Base-by-base conservation (phyloP, 1,140 invertebrate species). In the Drosophila melanica region DNA sequence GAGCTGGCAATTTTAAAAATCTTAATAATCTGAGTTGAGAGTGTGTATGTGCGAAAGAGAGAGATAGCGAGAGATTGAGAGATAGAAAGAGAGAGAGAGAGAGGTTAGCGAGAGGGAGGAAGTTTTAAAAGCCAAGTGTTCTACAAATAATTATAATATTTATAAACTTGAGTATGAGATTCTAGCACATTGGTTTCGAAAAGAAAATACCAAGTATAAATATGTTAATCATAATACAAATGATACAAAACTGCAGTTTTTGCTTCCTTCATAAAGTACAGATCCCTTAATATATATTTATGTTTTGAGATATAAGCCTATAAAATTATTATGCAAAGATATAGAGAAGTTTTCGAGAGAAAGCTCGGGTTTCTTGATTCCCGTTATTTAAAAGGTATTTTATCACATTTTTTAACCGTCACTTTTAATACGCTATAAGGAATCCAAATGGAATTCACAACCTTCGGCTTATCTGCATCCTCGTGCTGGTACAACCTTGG, bases 401-500 rank as follows among this genome's bases (percentile, higher is more conserved):
- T 35, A 5, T 35, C 8, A 35, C 8, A 8, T 35, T 9, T 35
- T 9, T 41, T 50, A 50, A 50, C 23, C 5, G 53, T n/a, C 42
- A 30, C 16, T 45, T 45, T 45, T 44, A 18, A 10, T 37, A 41
- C 0, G 45, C 12, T 12, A 41, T 41, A 9, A 10, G 33, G 16
- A 60, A 51, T 30, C 16, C 14, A 44, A 68, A 16, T 51, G 37
- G 10, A 11, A 27, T 5, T 23, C 12, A 20, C 54, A 54, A 42
- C 64, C 64, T 68, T 69, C 41, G 42, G 57, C 41, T 62, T 48
- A 60, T 62, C 71, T 23, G 39, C 54, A 68, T 59, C 47, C 64
- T 60, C 14, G 18, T 37, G 39, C 27, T 14, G 45, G 11, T 8
- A 33, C 55, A 81, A 81, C 78, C 73, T 81, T 81, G 79, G 54